Evolutionary conservation across 2,888 invertebrate species (phyloP).

Genomic region (Malthinus seriepunctatus): DNA sequence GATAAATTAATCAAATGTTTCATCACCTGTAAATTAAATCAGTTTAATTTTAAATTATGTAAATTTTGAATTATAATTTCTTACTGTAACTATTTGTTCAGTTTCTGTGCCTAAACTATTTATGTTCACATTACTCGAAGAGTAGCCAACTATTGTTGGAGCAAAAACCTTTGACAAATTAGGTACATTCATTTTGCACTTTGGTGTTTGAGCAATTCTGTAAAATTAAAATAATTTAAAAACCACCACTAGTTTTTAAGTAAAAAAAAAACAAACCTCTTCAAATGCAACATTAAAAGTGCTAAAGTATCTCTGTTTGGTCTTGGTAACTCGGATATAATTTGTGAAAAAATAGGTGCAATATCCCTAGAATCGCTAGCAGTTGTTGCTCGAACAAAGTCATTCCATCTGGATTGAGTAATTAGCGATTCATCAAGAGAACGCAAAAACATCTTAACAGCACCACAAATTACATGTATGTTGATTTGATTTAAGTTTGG

Average conservation of each 20-base stretch:
- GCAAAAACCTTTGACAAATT: conserved; percentile 93
- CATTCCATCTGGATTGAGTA: conserved; percentile 78
- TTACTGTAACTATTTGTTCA: conserved; percentile 71
- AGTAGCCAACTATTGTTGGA: conserved; percentile 92
- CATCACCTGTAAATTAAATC: conserved; percentile 44
- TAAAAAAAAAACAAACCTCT: conserved; percentile 60
- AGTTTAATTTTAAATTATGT: neutral
- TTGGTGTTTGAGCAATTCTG: conserved; percentile 80
- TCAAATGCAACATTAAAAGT: conserved; percentile 88
- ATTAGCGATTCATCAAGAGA: conserved; percentile 88
- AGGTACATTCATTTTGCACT: conserved; percentile 88
- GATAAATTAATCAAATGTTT: conserved; percentile 71
- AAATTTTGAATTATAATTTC: neutral
- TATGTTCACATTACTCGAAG: conserved; percentile 71
- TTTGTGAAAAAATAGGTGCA: conserved; percentile 69
- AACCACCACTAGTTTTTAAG: too few relatives aligned
- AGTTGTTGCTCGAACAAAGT: conserved; percentile 74
- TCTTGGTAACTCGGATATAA: conserved; percentile 82
- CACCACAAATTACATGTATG: conserved; percentile 88
- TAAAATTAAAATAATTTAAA: conserved; percentile 22
- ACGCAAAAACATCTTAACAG: conserved; percentile 92
- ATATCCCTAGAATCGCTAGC: conserved; percentile 62
- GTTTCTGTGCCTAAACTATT: conserved; percentile 78
- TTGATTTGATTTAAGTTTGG: conserved; percentile 78
- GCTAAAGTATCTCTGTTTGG: conserved; percentile 95